A percentile compares a stretch with the other conserved stretches of the same genome.
Evolutionary conservation across 2,888 invertebrate species (phyloP).

Genomic region (Lasioglossum vierecki): DNA sequence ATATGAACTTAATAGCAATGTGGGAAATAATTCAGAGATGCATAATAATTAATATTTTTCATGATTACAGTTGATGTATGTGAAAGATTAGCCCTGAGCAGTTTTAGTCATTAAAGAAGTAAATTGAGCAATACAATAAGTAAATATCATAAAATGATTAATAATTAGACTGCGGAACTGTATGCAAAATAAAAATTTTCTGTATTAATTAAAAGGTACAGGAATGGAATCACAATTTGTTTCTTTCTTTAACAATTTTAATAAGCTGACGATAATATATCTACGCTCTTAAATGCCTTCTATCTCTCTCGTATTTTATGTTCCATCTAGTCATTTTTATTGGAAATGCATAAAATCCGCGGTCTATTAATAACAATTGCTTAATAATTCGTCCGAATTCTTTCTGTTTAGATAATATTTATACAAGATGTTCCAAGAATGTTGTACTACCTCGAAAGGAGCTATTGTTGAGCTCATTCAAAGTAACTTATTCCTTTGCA

Average conservation of each 20-base stretch:
- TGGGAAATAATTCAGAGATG: background rate
- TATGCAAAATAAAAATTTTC: no score
- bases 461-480: no score
- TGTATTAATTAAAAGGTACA: no score
- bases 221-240: background rate
- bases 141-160: background rate
- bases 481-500: no score
- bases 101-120: background rate
- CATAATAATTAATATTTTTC: background rate
- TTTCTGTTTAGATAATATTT: background rate
- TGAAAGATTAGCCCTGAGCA: background rate
- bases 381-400: background rate
- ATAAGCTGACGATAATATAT: no score
- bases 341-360: background rate
- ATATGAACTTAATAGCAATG: background rate
- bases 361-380: background rate
- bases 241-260: background rate
- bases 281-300: no score
- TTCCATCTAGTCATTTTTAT: background rate
- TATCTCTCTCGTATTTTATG: no score
- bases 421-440: no score
- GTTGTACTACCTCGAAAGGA: no score
- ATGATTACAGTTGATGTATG: background rate
- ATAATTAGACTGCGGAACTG: background rate
- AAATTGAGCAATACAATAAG: background rate